phyloP scores from a whole-genome alignment of 2,113 vertebrate species.

The Amazona guildingii region DNA sequence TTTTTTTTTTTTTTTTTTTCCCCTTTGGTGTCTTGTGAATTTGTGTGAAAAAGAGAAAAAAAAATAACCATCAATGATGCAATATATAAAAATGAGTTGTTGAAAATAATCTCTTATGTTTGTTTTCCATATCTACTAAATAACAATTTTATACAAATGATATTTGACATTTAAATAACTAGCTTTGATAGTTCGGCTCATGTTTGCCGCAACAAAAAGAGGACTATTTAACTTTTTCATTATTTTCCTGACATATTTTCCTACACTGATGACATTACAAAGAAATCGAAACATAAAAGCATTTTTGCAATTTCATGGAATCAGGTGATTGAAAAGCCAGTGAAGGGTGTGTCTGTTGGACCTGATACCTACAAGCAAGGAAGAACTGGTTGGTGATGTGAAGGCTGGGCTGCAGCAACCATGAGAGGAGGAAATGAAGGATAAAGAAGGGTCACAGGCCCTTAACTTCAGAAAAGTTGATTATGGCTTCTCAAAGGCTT shows the following conservation, averaged over 20 bases:
- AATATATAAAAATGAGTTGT: neutral
- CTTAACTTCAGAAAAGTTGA: neutral
- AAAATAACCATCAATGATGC: neutral
- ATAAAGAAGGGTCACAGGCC: neutral
- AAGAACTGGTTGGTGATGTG: neutral
- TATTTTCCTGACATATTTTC: neutral
- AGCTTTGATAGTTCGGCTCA: neutral
- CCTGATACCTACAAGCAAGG: neutral
- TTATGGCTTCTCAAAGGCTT: neutral
- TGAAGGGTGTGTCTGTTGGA: neutral
- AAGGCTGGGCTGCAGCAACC: neutral
- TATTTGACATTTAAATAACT: neutral
- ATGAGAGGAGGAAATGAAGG: neutral
- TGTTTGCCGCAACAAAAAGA: neutral
- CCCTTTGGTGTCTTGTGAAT: neutral
- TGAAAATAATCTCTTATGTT: neutral
- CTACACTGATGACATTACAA: neutral
- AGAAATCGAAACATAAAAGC: neutral
- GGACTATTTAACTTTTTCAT: neutral
- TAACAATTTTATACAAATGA: neutral
- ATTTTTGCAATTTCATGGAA: neutral
- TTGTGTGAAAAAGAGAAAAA: neutral
- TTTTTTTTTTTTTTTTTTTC: neutral
- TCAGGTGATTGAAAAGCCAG: neutral
- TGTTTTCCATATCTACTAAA: neutral